Base-by-base conservation (phyloP, 2,113 vertebrate genomes). In the Gambusia holbrooki region DNA sequence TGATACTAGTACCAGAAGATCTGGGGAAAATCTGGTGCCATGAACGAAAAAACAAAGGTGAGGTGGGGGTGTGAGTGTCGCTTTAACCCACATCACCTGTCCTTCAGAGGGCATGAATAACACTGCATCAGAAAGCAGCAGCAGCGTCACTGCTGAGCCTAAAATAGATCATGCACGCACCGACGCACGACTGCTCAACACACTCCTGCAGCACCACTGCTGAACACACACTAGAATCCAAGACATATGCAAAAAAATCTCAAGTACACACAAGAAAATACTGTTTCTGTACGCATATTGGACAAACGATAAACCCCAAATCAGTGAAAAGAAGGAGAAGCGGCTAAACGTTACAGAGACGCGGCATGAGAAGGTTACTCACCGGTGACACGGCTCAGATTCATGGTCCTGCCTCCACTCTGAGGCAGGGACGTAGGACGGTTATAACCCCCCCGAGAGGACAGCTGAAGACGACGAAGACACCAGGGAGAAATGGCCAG, bases 31-130 rank as follows among this genome's bases (percentile, higher is more conserved):
- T 71, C n/a, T 30, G 27, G 65, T 33, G 71, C 40, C 35, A 65
- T 64, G 62, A 65, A 60, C 82, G 27, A 65, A 67, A 25, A 64
- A 42, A 62, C 6, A 13, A 32, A 32, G 48, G 14, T 5, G 68
- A 25, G 3, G 14, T 7, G 28, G 1, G 2, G 25, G 11, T 22
- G 73, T 17, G 51, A n/a, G n/a, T 77, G 62, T 33, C 66, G 77
- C 48, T 29, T 76, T 76, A 37, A 70, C 80, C 73, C 80, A 69
- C 70, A 82, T 83, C 66, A 71, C 77, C 81, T 84, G 90, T 91
- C 93, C 92, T 94, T 95, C 92, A 94, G 87, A 93, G 90, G 92
- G 81, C 89, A 91, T 75, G 1, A 84, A 88, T 73, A 91, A 71
- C 69, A 87, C 90, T 81, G 93, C 93, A 94, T 91, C 91, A 88